Conservation (phyloP, 2,888 invertebrate genomes). For the Drosophila buzzatii region DNA sequence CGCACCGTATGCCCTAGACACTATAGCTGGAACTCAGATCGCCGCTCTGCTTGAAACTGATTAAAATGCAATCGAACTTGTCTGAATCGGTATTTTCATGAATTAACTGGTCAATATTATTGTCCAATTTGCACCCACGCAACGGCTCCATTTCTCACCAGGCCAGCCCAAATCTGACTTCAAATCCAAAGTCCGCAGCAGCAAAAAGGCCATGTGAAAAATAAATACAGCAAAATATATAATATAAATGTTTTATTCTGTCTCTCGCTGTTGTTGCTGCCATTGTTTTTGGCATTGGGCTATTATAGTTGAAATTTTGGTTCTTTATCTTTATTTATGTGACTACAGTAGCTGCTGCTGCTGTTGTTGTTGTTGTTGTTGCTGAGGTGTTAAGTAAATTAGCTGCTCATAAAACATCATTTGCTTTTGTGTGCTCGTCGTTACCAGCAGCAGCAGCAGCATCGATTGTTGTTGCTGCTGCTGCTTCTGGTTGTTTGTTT, state of each 20-base stretch:
- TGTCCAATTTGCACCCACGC: slow-evolving; percentile 77
- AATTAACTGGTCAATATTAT: slow-evolving; percentile 67
- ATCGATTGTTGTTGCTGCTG: slow-evolving; percentile 41
- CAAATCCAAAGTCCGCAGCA: slow-evolving; percentile 23
- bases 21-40: background rate
- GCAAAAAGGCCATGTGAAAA: slow-evolving; percentile 73
- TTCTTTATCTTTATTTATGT: slow-evolving; percentile 52
- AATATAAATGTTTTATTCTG: slow-evolving; percentile 52
- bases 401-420: slow-evolving; percentile 81
- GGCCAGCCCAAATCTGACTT: slow-evolving; percentile 35
- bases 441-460: slow-evolving; percentile 44
- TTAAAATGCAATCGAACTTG: slow-evolving; percentile 74
- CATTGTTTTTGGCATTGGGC: slow-evolving; percentile 48
- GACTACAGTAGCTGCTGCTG: slow-evolving; percentile 34
- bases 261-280: slow-evolving; percentile 13
- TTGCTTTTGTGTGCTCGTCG: slow-evolving; percentile 69
- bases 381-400: slow-evolving; percentile 80
- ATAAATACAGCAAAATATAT: slow-evolving; percentile 52
- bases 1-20: slow-evolving; percentile 42
- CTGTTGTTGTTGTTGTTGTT: slow-evolving; percentile 45
- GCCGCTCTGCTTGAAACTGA: slow-evolving; percentile 64
- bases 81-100: slow-evolving; percentile 77
- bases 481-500: slow-evolving; percentile 58
- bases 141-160: slow-evolving; percentile 26
- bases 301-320: slow-evolving; percentile 62